These are phyloP conservation scores for Noctua fimbriata DNA, from an alignment of 2,888 invertebrate species.

Conservation along the genomic window DNA sequence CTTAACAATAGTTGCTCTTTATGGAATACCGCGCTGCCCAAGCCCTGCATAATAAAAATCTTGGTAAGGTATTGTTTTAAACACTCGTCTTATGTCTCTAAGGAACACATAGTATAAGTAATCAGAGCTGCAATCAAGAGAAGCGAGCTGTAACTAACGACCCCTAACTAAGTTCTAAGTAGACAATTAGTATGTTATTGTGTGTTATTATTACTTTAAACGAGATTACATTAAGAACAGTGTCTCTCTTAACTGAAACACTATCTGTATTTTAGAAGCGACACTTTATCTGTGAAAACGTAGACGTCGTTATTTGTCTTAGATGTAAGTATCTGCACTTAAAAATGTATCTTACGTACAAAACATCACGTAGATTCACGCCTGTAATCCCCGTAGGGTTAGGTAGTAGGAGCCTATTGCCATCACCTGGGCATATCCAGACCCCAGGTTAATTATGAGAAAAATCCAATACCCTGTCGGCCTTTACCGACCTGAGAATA, in stretches of 20 bases:
- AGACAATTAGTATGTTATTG: constrained; percentile 26
- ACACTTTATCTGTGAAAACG: neutral
- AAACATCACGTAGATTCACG: neutral
- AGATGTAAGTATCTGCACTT: neutral
- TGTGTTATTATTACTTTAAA: constrained; percentile 6
- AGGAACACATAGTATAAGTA: neutral
- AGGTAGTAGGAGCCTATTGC: neutral
- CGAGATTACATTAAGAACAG: neutral
- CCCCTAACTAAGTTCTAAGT: constrained; percentile 2
- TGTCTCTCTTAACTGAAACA: neutral
- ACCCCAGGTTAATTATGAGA: neutral
- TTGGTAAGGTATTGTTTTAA: neutral
- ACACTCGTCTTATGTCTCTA: neutral
- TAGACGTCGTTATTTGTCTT: neutral
- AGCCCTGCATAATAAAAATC: too few relatives aligned
- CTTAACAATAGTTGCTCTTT: too few relatives aligned
- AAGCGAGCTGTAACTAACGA: constrained; percentile 10
- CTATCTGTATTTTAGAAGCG: neutral
- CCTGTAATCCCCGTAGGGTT: neutral
- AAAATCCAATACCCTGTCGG: neutral
- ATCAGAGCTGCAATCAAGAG: constrained; percentile 9
- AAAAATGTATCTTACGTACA: neutral
- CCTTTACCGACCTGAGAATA: too few relatives aligned
- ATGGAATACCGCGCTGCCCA: too few relatives aligned
- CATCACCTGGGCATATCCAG: too few relatives aligned